Base-by-base conservation (phyloP, 1,140 invertebrate species). In the Pogonus chalceus region DNA sequence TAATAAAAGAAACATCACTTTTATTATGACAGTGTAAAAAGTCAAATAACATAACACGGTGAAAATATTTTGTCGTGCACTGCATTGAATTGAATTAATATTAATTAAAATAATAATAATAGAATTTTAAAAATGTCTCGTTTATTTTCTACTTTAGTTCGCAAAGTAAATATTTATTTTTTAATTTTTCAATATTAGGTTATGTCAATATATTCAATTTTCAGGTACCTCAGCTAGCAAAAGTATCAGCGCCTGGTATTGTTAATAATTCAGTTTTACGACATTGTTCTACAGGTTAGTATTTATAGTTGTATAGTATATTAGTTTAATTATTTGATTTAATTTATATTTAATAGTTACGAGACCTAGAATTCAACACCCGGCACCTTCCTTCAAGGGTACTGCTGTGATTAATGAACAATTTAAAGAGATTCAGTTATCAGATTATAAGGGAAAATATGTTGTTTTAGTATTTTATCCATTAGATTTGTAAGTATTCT, bases 401-500 rank as follows among this genome's bases (percentile, higher is more conserved):
- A 85, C 81, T 23, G 94, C 96, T 21, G 92, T 98, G 0, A 75
- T 95, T 0, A 80, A 90, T 65, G 85, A 87, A 56, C 84, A 92
- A 60, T 97, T 98, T 64, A 91, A 95, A 71, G 80, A 88, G 22
- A 84, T 98, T 20, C 83, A 86, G 60, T 71, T 98, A 0, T 70
- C 78, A 3, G 90, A 97, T 67, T 98, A 86, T 68, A 79, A 78
- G 61, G 94, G 93, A 57, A 96, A 97, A 89, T 98, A 97, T 75
- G 77, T 98, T 23, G 87, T 96, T 10, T 71, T 96, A 14, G 88
- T 96, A 65, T 96, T 96, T 72, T 96, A 95, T 68, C 96, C 96
- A 0, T 73, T 96, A 56, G 95, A 96, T 73, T 96, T 96, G 87
- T 89, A 77, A 79, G 85, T 81, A 58, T 51, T 47, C 46, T 35